These are phyloP conservation scores for Nemotelus pantherinus DNA, from an alignment of 2,888 invertebrate species.

Conservation along the genomic window DNA sequence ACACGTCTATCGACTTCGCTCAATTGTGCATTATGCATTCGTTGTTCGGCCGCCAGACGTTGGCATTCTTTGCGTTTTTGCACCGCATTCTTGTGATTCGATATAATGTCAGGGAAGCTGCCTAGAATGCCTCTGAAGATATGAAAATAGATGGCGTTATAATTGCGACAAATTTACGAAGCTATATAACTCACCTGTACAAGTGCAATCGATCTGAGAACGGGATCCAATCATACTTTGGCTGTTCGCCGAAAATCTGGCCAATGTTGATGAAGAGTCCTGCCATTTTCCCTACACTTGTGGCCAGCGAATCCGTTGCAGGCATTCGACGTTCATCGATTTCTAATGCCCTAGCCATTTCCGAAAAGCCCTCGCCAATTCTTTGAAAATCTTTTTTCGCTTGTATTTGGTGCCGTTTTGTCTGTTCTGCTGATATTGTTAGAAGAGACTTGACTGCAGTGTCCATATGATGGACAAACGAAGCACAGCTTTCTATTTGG, in stretches of 20 bases:
- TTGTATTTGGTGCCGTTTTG: conserved; percentile 80
- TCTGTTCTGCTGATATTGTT: conserved; percentile 83
- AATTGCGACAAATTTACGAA: not conserved
- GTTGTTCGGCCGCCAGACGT: conserved; percentile 79
- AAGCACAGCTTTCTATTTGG: conserved; percentile 83
- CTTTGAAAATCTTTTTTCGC: conserved; percentile 84
- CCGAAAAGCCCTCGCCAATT: conserved; percentile 86
- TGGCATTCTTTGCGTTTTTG: conserved; percentile 92
- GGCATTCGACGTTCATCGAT: conserved; percentile 73
- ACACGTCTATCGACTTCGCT: conserved; percentile 84
- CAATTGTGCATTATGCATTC: conserved; percentile 83
- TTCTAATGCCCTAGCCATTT: conserved; percentile 84
- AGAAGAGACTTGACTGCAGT: conserved; percentile 85
- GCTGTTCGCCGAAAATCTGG: conserved; percentile 88
- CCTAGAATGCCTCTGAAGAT: conserved; percentile 80
- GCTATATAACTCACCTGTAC: conserved; percentile 69
- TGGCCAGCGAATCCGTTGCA: conserved; percentile 74
- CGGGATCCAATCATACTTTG: conserved; percentile 89
- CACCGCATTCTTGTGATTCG: conserved; percentile 88
- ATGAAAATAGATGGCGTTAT: not conserved
- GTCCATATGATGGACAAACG: conserved; percentile 87
- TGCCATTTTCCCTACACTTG: conserved; percentile 86
- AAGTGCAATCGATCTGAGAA: conserved; percentile 91
- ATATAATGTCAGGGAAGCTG: conserved; percentile 89
- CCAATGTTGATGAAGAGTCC: conserved; percentile 91